phyloP scores from a whole-genome alignment of 2,113 vertebrate species.

The Dryoscopus gambensis region DNA sequence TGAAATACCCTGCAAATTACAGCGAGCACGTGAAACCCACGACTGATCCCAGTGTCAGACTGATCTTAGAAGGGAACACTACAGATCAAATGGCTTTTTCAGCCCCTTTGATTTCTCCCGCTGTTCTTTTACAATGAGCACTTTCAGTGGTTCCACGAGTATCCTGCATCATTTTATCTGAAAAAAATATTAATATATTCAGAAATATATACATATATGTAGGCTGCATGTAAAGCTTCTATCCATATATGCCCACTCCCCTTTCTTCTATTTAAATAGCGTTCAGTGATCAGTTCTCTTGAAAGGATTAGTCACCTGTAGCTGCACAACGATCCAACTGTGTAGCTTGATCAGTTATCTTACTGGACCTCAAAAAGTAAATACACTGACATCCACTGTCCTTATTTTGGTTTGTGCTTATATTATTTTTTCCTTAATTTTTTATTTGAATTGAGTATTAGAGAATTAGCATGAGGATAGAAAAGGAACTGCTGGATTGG shows the following conservation, averaged over 20 bases:
- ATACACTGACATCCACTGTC: background rate
- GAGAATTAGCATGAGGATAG: background rate
- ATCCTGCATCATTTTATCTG: background rate
- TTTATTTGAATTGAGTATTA: background rate
- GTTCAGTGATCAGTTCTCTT: background rate
- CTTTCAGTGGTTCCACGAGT: fast-evolving
- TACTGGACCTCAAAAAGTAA: background rate
- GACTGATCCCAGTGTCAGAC: background rate
- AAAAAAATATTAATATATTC: background rate
- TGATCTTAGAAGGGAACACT: background rate
- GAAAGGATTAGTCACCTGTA: conserved; percentile 21
- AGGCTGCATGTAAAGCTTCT: background rate
- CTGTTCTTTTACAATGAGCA: background rate
- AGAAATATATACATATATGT: background rate
- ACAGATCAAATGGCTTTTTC: background rate
- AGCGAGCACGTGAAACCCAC: background rate
- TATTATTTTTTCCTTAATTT: background rate
- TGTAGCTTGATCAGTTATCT: background rate
- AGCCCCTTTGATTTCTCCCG: background rate
- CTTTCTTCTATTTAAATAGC: background rate
- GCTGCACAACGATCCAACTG: background rate
- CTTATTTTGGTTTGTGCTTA: background rate
- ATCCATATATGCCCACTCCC: background rate
- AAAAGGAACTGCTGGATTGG: background rate
- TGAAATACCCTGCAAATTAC: background rate